Percentiles rank a stretch among this genome's conserved stretches.
Conservation (phyloP, 2,888 invertebrate genomes). For the Notocelia uddmanniana region DNA sequence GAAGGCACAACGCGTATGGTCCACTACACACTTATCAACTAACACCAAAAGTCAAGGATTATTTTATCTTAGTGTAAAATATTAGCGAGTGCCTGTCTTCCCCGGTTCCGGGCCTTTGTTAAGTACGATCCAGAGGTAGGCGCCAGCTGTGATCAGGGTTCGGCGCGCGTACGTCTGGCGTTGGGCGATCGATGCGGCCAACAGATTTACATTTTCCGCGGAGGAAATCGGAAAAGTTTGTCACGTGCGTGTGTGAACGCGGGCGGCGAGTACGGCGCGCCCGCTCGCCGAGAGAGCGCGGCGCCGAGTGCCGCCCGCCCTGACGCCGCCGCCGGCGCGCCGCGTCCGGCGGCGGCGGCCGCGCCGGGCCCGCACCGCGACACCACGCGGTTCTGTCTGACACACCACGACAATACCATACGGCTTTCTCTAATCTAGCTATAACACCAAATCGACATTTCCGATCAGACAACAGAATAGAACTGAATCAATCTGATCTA, state of each 20-base stretch:
- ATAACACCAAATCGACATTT: slow-evolving; percentile 1
- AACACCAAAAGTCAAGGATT: slow-evolving; percentile 62
- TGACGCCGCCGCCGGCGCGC: slow-evolving; percentile 60
- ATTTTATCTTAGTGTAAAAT: slow-evolving; percentile 60
- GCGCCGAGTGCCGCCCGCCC: slow-evolving; percentile 84
- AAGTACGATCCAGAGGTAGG: slow-evolving; percentile 74
- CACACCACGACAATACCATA: slow-evolving; percentile 37
- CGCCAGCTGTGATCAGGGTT: slow-evolving; percentile 81
- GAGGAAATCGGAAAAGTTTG: slow-evolving; percentile 85
- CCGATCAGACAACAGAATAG: not conserved
- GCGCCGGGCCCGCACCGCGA: slow-evolving; percentile 52
- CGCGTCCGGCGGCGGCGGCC: slow-evolving; percentile 48
- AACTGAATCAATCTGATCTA: not conserved
- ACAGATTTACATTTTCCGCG: slow-evolving; percentile 84
- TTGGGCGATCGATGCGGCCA: slow-evolving; percentile 82
- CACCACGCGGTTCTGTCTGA: slow-evolving; percentile 49
- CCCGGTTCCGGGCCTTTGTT: slow-evolving; percentile 71
- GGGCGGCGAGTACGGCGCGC: slow-evolving; percentile 79
- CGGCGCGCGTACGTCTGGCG: slow-evolving; percentile 74
- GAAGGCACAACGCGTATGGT: slow-evolving; percentile 83
- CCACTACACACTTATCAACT: slow-evolving; percentile 75
- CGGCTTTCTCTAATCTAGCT: slow-evolving; percentile 50
- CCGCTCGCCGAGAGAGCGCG: slow-evolving; percentile 83
- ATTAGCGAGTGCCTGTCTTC: slow-evolving; percentile 62
- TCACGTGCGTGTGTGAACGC: slow-evolving; percentile 73